Evolutionary conservation across 2,113 vertebrate species (phyloP).

Genomic region (Mesitornis unicolor): DNA sequence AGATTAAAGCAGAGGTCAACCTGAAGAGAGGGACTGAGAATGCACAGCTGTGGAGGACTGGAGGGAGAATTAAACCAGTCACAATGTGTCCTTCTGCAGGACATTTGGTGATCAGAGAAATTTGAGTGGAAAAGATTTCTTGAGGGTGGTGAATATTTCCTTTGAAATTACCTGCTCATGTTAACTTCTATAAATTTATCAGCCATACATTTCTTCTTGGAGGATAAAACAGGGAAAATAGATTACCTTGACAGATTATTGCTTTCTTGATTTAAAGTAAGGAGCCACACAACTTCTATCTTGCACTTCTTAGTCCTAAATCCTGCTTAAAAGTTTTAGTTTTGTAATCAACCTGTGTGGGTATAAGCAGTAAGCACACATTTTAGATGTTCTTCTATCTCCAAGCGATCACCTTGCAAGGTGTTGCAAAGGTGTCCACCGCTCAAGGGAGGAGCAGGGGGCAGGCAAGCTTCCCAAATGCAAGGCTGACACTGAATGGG

Average conservation of each 20-base stretch:
- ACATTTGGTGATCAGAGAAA: neutral
- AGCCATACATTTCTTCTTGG: conserved; percentile 42
- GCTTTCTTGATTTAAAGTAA: neutral
- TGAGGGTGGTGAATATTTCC: neutral
- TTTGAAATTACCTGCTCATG: neutral
- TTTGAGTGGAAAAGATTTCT: neutral
- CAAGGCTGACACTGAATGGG: neutral
- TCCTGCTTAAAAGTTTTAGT: neutral
- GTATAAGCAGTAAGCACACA: neutral
- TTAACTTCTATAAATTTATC: conserved; percentile 7
- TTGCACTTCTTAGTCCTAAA: neutral
- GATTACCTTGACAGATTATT: neutral
- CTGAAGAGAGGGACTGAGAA: neutral
- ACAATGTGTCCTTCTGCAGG: neutral
- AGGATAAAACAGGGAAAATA: conserved; percentile 31
- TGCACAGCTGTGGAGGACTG: neutral
- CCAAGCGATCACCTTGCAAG: neutral
- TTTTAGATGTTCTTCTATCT: neutral
- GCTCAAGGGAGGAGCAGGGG: neutral
- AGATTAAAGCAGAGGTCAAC: neutral
- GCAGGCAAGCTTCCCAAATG: neutral
- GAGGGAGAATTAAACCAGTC: neutral
- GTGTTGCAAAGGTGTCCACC: neutral
- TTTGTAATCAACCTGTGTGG: neutral
- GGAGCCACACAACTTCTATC: neutral